Percentiles rank a stretch among this genome's conserved stretches.
phyloP scores from a whole-genome alignment of 2,113 vertebrate genomes.

The Rhinogobius similis region DNA sequence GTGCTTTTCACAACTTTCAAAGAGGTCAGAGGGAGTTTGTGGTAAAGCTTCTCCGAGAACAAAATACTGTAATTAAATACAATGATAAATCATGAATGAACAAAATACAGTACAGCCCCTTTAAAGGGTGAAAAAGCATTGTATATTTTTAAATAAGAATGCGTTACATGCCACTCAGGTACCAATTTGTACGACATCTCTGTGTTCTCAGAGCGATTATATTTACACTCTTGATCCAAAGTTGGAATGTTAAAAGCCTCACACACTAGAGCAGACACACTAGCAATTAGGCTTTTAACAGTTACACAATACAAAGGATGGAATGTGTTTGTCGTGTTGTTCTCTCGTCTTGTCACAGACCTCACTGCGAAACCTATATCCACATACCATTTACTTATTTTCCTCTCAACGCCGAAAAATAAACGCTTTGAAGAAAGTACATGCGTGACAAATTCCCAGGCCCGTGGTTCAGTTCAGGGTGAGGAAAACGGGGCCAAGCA shows the following conservation, averaged over 20 bases:
- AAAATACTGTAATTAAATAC: too few relatives aligned
- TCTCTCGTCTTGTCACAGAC: neutral
- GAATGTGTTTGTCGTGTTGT: neutral
- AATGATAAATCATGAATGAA: too few relatives aligned
- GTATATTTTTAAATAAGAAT: too few relatives aligned
- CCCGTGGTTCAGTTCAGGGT: slow-evolving; percentile 25
- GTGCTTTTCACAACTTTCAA: too few relatives aligned
- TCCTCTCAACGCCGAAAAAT: slow-evolving; percentile 18
- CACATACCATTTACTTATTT: neutral
- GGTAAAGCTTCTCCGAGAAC: too few relatives aligned
- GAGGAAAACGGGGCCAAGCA: slow-evolving; percentile 22
- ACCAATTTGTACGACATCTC: neutral
- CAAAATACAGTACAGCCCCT: too few relatives aligned
- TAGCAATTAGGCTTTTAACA: neutral
- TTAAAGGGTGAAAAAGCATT: too few relatives aligned
- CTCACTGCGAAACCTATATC: neutral
- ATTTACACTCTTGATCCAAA: neutral
- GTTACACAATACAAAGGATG: slow-evolving; percentile 2
- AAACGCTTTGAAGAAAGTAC: slow-evolving; percentile 34
- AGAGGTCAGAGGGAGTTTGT: too few relatives aligned
- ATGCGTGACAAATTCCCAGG: slow-evolving; percentile 34
- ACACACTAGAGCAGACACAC: neutral
- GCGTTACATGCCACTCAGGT: too few relatives aligned
- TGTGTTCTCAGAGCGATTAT: neutral
- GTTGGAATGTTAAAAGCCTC: neutral